These are phyloP conservation scores for Cricetomys ansorgei DNA, from an alignment of 2,113 vertebrate species.

Conservation along the genomic window DNA sequence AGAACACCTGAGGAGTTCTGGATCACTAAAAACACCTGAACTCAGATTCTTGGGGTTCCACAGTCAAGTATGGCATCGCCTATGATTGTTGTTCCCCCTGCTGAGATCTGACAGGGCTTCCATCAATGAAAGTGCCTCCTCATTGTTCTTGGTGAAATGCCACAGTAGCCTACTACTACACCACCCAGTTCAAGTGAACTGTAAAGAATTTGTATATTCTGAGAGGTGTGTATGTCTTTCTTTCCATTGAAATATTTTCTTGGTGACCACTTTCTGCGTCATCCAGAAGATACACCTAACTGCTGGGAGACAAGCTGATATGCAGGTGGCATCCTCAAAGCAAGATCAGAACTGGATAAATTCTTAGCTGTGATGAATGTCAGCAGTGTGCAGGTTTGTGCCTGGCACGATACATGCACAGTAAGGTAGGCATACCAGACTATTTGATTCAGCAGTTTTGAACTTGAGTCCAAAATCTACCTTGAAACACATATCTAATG, in stretches of 20 bases:
- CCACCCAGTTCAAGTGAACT: background rate
- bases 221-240: background rate
- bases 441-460: background rate
- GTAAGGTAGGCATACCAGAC: background rate
- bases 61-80: no score
- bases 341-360: background rate
- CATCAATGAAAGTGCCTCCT: no score
- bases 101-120: no score
- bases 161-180: no score
- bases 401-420: background rate
- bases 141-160: no score
- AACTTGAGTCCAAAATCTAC: no score
- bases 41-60: no score
- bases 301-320: no score
- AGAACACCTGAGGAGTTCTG: no score
- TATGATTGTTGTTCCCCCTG: no score
- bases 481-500: rapidly evolving
- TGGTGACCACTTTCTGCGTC: background rate
- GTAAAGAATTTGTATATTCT: background rate
- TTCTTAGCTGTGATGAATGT: background rate
- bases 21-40: no score
- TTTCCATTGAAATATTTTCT: background rate
- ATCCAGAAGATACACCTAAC: background rate
- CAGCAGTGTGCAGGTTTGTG: background rate
- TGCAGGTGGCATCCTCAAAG: background rate